Base-by-base conservation (phyloP, 2,888 invertebrate genomes). In the Argynnis bischoffii region DNA sequence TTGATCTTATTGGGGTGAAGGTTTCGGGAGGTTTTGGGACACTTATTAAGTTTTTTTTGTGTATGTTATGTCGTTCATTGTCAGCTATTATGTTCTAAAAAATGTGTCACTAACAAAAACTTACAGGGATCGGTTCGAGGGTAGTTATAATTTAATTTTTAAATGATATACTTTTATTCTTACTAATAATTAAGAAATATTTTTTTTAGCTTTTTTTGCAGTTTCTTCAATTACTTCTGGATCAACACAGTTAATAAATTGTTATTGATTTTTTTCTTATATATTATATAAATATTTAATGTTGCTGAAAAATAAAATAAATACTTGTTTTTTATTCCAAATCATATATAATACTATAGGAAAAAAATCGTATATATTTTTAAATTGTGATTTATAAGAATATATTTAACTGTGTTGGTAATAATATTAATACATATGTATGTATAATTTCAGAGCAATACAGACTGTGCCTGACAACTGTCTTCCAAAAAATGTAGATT, bases 401-500 rank as follows among this genome's bases (percentile, higher is more conserved):
- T 54, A 21, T 63, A 4, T 63, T 55, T 53, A 56, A 61, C 55
- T 66, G 66, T 66, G 59, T 66, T 70, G 64, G 51, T 55, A 16
- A 63, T 41, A 56, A 56, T 41, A 47, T 70, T 60, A 59, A 59
- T 69, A 69, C 64, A 67, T 69, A 35, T 26, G 61, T 61, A 47
- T 48, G 64, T 55, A 68, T 72, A 66, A 72, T 92, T 92, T 89
- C 92, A 92, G 92, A 90, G 87, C 90, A 73, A 87, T 92, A 74
- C 92, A 89, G 82, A 92, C 92, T 78, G 92, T 92, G 85, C 92
- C 92, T 80, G 92, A 92, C 85, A 82, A 88, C 88, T 90, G 92
- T 81, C 91, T 92, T 74, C 92, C 92, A 88, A 91, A 90, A 90
- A 90, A 92, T 90, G 92, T 92, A 91, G 92, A 92, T 89, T 91